Conservation (phyloP, 2,113 vertebrate species). For the Thunnus maccoyii region DNA sequence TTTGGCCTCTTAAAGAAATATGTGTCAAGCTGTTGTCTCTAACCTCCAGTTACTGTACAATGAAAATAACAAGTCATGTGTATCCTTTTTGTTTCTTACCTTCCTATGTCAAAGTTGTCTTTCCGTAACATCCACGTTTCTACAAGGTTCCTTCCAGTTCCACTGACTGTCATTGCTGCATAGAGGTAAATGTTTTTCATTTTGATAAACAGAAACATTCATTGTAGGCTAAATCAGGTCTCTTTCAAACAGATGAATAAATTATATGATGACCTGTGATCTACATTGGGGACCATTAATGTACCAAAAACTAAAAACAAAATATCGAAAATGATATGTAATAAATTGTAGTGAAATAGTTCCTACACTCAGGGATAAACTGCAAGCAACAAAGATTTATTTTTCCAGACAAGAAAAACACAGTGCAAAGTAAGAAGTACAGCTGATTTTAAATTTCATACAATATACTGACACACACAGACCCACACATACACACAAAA, state of each 20-base stretch:
- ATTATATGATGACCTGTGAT: background rate
- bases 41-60: background rate
- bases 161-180: no score
- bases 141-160: background rate
- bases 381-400: conserved; percentile 1
- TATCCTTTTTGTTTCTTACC: background rate
- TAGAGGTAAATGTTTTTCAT: no score
- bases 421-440: background rate
- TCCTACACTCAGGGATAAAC: background rate
- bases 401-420: conserved; percentile 15
- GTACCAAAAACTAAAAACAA: no score
- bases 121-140: background rate
- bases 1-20: background rate
- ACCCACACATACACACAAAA: background rate
- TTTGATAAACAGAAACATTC: no score
- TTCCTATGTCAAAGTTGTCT: background rate
- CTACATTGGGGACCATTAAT: background rate
- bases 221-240: no score
- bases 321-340: background rate
- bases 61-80: background rate
- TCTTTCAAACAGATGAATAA: no score
- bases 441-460: background rate
- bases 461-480: no score
- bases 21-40: background rate
- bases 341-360: background rate